Conservation (phyloP, 2,888 invertebrate genomes). For the Chironomus riparius region DNA sequence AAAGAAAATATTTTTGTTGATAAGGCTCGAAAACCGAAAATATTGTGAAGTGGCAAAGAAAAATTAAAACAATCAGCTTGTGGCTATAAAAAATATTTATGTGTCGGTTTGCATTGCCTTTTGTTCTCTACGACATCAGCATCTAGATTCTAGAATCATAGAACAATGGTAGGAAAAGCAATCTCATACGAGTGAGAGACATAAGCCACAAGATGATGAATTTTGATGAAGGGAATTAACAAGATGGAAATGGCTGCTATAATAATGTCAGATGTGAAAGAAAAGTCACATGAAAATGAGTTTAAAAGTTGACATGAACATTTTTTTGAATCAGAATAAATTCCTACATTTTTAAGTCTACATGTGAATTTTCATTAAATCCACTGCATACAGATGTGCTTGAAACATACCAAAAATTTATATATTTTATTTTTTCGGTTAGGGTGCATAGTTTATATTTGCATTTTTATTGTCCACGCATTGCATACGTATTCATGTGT, state of each 20-base stretch:
- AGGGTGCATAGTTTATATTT: not conserved
- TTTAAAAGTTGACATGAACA: not conserved
- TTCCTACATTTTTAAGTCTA: not conserved
- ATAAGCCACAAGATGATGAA: not conserved
- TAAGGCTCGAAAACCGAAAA: not conserved
- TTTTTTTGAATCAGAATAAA: not conserved
- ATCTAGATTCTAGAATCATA: too few relatives aligned
- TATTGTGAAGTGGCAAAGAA: not conserved
- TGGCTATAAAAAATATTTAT: not conserved
- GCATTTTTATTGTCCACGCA: conserved; percentile 1
- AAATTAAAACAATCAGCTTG: not conserved
- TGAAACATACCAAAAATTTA: not conserved
- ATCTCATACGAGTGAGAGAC: not conserved
- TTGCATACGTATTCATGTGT: not conserved
- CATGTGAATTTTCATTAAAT: not conserved
- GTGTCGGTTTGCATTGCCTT: too few relatives aligned
- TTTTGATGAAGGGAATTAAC: not conserved
- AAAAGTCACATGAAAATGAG: not conserved
- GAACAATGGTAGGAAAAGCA: too few relatives aligned
- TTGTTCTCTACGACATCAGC: too few relatives aligned
- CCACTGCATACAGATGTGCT: not conserved
- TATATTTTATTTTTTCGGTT: not conserved
- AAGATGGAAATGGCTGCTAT: not conserved
- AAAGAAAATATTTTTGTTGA: not conserved
- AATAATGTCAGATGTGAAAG: not conserved